A percentile compares a stretch with the other conserved stretches of the same genome.
These are phyloP conservation scores for Hyles lineata DNA, from an alignment of 2,888 invertebrate genomes.

Conservation along the genomic window DNA sequence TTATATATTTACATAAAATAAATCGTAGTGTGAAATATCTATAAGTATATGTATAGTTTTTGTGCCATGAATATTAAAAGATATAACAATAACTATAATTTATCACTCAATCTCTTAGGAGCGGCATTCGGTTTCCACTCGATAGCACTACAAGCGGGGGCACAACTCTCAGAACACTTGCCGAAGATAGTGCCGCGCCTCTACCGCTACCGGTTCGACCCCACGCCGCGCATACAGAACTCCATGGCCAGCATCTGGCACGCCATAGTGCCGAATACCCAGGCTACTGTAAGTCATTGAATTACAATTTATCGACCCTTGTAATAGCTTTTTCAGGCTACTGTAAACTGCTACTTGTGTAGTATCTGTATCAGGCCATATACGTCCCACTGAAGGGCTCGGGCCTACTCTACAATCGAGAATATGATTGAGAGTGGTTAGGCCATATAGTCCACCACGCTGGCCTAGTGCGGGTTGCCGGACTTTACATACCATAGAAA, in stretches of 20 bases:
- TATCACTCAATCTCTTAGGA: slow-evolving; percentile 74
- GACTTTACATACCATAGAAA: too few species aligned
- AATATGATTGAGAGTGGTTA: too few species aligned
- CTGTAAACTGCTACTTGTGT: too few species aligned
- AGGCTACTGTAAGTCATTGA: slow-evolving; percentile 88
- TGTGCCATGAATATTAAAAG: too few species aligned
- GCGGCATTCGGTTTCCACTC: slow-evolving; percentile 97
- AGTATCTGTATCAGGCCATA: too few species aligned
- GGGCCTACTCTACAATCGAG: too few species aligned
- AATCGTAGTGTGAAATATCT: too few species aligned
- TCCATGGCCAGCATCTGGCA: slow-evolving; percentile 98
- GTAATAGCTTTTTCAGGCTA: background rate
- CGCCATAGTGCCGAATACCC: slow-evolving; percentile 93
- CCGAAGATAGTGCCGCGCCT: slow-evolving; percentile 94
- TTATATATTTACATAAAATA: too few species aligned
- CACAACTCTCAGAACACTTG: slow-evolving; percentile 92
- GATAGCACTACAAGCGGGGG: slow-evolving; percentile 93
- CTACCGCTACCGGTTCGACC: slow-evolving; percentile 96
- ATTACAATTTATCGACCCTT: background rate
- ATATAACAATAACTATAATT: background rate
- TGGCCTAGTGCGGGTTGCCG: too few species aligned
- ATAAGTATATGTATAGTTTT: too few species aligned
- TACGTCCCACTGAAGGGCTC: too few species aligned
- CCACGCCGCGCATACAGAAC: slow-evolving; percentile 95
- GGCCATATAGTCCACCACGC: too few species aligned